These are phyloP conservation scores for Zaprionus africanus DNA, from an alignment of 1,140 invertebrate genomes.

Conservation along the genomic window DNA sequence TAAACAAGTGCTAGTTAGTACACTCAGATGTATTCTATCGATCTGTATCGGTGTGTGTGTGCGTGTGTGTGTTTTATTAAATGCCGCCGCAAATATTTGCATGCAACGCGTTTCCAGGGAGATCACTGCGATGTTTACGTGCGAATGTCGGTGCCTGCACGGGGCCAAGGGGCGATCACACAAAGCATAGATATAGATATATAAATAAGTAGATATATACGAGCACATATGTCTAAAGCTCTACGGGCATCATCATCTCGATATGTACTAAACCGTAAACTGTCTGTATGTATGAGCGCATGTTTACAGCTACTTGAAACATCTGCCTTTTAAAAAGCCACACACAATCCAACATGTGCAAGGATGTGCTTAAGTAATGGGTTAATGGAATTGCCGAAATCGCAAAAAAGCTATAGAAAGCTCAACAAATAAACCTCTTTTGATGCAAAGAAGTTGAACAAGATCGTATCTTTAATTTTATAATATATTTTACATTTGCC, in stretches of 20 bases:
- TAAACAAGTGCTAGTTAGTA: constrained; percentile 59
- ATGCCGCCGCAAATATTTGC: constrained; percentile 41
- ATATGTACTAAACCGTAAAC: constrained; percentile 3
- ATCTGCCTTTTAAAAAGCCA: constrained; percentile 31
- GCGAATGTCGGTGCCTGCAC: no score
- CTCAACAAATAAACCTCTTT: neutral
- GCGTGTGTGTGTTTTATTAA: constrained; percentile 1
- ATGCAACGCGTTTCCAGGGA: constrained; percentile 31
- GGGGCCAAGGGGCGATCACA: constrained; percentile 11
- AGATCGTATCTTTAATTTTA: no score
- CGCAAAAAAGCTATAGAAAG: neutral
- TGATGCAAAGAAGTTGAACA: no score
- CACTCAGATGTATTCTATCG: neutral
- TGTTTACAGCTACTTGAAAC: constrained; percentile 26
- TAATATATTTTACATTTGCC: no score
- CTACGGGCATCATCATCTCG: constrained; percentile 4
- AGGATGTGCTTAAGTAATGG: constrained; percentile 1
- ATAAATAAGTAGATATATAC: constrained; percentile 14
- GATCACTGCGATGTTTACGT: constrained; percentile 29
- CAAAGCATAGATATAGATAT: constrained; percentile 38
- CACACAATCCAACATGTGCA: constrained; percentile 12
- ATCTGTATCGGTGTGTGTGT: constrained; percentile 14
- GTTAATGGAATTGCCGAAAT: neutral
- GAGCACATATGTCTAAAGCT: neutral
- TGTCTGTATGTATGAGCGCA: neutral